phyloP scores from a whole-genome alignment of 2,888 invertebrate species.

The Gari tellinella region DNA sequence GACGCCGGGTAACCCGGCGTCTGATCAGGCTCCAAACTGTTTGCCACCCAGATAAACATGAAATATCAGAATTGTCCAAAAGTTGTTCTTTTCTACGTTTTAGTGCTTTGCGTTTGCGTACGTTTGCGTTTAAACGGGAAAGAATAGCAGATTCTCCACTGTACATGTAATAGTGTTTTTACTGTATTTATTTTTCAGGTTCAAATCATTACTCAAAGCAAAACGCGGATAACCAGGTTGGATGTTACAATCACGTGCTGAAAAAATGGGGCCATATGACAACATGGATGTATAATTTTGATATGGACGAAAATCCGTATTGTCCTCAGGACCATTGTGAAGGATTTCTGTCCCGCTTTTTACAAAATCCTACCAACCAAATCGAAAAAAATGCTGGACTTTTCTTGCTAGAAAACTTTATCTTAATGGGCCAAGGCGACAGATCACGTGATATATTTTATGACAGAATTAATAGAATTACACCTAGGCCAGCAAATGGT shows the following conservation, averaged over 20 bases:
- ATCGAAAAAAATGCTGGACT: constrained; percentile 17
- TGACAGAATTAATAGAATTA: constrained; percentile 61
- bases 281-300: constrained; percentile 63
- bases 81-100: too few species aligned
- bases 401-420: constrained; percentile 49
- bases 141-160: too few species aligned
- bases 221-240: constrained; percentile 59
- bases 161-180: too few species aligned
- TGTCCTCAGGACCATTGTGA: constrained; percentile 44
- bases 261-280: constrained; percentile 29
- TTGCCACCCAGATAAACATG: too few species aligned
- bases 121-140: too few species aligned
- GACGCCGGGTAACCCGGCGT: too few species aligned
- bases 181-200: not conserved
- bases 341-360: constrained; percentile 54
- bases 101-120: too few species aligned
- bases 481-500: constrained; percentile 52
- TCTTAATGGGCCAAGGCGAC: constrained; percentile 67
- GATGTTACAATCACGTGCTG: constrained; percentile 62
- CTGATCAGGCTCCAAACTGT: too few species aligned
- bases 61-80: too few species aligned
- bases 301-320: constrained; percentile 71
- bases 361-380: constrained; percentile 19
- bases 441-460: constrained; percentile 47
- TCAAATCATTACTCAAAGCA: constrained; percentile 16